Percentiles rank a stretch among this genome's conserved stretches.
Evolutionary conservation across 2,888 invertebrate species (phyloP).

Genomic region (Stenodera caucasica): DNA sequence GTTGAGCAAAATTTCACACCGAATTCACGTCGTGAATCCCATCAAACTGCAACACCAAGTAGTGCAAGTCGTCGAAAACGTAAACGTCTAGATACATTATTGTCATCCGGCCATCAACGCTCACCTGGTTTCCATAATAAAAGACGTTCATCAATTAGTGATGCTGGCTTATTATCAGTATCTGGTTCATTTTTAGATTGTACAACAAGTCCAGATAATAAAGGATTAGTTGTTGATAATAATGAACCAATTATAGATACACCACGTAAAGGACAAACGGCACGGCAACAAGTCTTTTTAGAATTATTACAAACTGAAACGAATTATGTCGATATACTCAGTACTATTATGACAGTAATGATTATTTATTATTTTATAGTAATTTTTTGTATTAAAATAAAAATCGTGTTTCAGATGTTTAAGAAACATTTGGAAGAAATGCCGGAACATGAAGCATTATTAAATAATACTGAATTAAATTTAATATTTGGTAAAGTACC

Average conservation of each 20-base stretch:
- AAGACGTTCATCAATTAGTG: constrained; percentile 82
- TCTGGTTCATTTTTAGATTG: constrained; percentile 89
- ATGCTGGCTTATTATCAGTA: constrained; percentile 80
- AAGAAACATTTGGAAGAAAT: constrained; percentile 90
- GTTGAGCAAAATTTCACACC: constrained; percentile 59
- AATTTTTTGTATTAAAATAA: constrained; percentile 29
- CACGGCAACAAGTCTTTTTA: constrained; percentile 81
- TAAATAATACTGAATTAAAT: constrained; percentile 90
- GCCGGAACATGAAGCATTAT: constrained; percentile 76
- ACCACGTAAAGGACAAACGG: constrained; percentile 69
- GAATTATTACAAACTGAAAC: constrained; percentile 96
- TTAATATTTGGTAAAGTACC: constrained; percentile 95
- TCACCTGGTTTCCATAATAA: constrained; percentile 67
- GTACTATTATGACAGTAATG: constrained; percentile 87
- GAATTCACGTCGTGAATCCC: constrained; percentile 60
- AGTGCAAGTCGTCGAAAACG: constrained; percentile 72
- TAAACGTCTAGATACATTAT: constrained; percentile 70
- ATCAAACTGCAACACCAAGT: constrained; percentile 57
- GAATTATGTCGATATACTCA: constrained; percentile 94
- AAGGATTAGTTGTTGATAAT: constrained; percentile 57
- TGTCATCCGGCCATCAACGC: constrained; percentile 60
- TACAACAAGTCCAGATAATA: constrained; percentile 78
- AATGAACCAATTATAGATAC: constrained; percentile 59
- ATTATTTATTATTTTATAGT: constrained; percentile 26
- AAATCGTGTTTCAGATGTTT: constrained; percentile 70